A percentile compares a stretch with the other conserved stretches of the same genome.
phyloP scores from a whole-genome alignment of 2,113 vertebrate genomes.

The Suncus etruscus region DNA sequence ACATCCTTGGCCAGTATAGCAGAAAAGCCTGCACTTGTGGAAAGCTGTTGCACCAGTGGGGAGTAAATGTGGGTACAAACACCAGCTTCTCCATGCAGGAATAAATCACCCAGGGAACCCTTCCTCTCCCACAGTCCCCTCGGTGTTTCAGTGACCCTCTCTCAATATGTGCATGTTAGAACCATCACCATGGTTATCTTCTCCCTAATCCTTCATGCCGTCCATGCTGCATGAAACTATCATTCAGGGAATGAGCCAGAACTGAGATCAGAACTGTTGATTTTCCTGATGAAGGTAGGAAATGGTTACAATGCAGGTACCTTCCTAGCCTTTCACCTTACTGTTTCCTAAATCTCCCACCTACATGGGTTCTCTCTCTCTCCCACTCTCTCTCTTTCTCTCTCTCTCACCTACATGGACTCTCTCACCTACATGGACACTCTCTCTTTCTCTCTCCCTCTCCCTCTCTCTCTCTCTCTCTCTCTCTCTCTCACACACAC shows the following conservation, averaged over 20 bases:
- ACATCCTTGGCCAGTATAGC: background rate
- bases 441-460: too few relatives aligned
- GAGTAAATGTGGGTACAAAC: background rate
- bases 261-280: background rate
- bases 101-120: background rate
- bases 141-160: background rate
- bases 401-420: too few relatives aligned
- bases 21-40: background rate
- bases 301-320: too few relatives aligned
- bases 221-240: background rate
- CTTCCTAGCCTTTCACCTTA: background rate
- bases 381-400: background rate
- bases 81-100: background rate
- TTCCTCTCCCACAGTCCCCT: background rate
- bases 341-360: background rate
- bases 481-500: too few relatives aligned
- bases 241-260: background rate
- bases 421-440: too few relatives aligned
- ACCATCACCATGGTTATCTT: background rate
- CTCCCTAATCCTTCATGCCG: background rate
- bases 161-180: background rate
- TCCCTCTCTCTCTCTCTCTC: too few relatives aligned
- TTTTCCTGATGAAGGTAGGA: background rate
- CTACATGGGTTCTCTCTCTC: background rate
- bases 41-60: background rate